Evolutionary conservation across 2,888 invertebrate genomes (phyloP), one percentile per base, ranked within the genome.

Genomic region (Hoplodrina ambigua): DNA sequence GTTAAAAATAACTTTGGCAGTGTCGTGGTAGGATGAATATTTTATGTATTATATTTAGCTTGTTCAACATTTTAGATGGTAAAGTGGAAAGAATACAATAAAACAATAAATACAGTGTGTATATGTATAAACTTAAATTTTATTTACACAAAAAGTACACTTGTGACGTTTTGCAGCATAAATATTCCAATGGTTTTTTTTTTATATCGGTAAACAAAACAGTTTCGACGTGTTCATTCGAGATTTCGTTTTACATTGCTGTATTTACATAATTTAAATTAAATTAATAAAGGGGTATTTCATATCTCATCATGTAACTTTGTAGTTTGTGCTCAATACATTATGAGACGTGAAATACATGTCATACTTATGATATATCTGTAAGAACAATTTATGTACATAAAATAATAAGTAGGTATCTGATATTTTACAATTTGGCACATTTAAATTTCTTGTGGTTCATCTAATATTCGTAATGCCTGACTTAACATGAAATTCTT

Each of bases 131-230:
- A 94, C 94, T 93, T 94, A 94, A 91, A 90, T 92, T 95, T 94
- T 96, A 96, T 96, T 95, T 95, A 95, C 95, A 96, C 94, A 94
- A 93, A 93, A 93, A 92, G 92, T 94, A 94, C 89, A 94, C 91
- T 94, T 94, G 94, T 95, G 95, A 94, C 94, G 90, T 91, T 93
- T 91, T 88, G 89, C 87, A 88, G 88, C 87, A 90, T 90, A 90
- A 92, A 91, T 89, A 91, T 77, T 78, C 71, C 75, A 75, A 65
- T 25, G 25, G 25, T 25, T 25, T 80, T 62, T 73, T 77, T 62
- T 76, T 77, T 72, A 69, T 53, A 57, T 70, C 66, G 61, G 53
- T 75, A 57, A 73, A 72, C 62, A 81, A 79, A 81, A 81, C 61
- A 61, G 57, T 72, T 83, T 73, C 68, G 69, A 69, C 49, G 30